A percentile compares a stretch with the other conserved stretches of the same genome.
These are phyloP conservation scores for Cydia strobilella DNA, from an alignment of 1,140 invertebrate species.

Conservation along the genomic window DNA sequence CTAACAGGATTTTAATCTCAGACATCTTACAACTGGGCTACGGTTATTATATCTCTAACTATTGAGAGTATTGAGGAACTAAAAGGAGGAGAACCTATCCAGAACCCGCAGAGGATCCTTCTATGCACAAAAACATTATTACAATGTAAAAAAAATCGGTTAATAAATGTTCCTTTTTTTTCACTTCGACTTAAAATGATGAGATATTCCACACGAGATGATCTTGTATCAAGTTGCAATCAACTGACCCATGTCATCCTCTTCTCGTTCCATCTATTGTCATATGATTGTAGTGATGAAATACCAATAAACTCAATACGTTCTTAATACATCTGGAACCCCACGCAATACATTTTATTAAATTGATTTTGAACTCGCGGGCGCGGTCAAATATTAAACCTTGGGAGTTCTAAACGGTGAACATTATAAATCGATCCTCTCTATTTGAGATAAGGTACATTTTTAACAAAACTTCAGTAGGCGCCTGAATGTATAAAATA, in stretches of 20 bases:
- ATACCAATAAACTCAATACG: constrained; percentile 24
- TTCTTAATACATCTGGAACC: background rate
- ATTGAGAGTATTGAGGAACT: too few relatives aligned
- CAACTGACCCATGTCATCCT: constrained; percentile 17
- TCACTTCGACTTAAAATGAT: too few relatives aligned
- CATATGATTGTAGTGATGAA: constrained; percentile 38
- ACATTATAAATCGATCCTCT: background rate
- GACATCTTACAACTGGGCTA: too few relatives aligned
- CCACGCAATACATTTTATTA: constrained; percentile 4
- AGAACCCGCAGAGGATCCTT: too few relatives aligned
- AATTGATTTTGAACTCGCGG: background rate
- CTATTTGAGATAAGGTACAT: background rate
- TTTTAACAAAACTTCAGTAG: background rate
- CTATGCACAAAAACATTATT: too few relatives aligned
- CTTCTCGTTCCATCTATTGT: constrained; percentile 27
- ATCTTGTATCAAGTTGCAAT: constrained; percentile 35
- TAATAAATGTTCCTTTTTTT: too few relatives aligned
- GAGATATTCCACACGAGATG: background rate
- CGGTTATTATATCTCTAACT: too few relatives aligned
- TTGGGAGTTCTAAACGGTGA: background rate
- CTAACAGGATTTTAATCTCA: too few relatives aligned
- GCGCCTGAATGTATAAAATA: background rate
- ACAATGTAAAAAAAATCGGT: too few relatives aligned
- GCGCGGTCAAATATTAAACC: background rate
- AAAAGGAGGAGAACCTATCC: too few relatives aligned